phyloP scores from a whole-genome alignment of 2,888 invertebrate species.

The Thymelicus lineola region DNA sequence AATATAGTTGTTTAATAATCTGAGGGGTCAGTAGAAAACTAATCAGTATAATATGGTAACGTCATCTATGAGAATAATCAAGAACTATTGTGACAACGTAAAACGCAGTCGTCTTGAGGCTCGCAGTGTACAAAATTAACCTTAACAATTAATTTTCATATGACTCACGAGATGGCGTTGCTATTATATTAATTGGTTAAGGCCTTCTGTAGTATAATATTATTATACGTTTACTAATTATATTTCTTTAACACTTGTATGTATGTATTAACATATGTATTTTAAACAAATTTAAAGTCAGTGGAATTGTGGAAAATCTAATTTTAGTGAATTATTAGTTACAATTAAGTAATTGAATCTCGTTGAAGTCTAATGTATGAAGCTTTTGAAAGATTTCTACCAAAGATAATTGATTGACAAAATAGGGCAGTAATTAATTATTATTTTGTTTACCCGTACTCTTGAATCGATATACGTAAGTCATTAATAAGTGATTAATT shows the following conservation, averaged over 20 bases:
- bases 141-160: background rate
- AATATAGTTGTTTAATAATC: no score
- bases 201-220: no score
- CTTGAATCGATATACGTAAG: no score
- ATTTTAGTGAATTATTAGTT: no score
- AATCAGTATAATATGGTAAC: background rate
- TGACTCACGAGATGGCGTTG: background rate
- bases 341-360: background rate
- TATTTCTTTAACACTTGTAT: no score
- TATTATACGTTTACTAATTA: no score
- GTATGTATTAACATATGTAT: no score
- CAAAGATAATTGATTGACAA: background rate
- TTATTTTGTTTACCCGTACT: no score
- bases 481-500: no score
- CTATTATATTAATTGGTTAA: background rate
- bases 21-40: background rate
- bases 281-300: no score
- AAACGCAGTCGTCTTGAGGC: background rate
- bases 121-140: background rate
- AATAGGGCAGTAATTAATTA: no score
- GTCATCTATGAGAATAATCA: background rate
- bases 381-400: background rate
- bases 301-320: no score
- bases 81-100: background rate
- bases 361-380: slow-evolving; percentile 8